These are phyloP conservation scores for Trachymyrmex cornetzi DNA, from an alignment of 1,140 invertebrate species.

Conservation along the genomic window DNA sequence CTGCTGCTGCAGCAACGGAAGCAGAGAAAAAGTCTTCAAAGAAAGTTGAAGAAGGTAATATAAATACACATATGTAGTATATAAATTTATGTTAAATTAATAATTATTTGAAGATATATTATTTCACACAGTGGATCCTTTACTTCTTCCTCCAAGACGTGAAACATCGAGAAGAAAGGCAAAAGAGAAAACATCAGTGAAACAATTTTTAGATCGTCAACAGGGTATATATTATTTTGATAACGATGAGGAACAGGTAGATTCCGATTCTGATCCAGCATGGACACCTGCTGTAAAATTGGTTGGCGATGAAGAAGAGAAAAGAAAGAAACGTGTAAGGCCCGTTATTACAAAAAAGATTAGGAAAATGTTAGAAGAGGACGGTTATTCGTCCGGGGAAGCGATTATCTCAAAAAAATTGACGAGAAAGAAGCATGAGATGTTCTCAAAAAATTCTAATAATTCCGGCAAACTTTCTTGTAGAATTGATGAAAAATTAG, in stretches of 20 bases:
- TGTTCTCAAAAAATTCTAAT: slow-evolving; percentile 68
- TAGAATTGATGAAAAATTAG: slow-evolving; percentile 83
- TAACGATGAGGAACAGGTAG: slow-evolving; percentile 86
- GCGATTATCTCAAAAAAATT: slow-evolving; percentile 74
- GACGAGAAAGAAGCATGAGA: slow-evolving; percentile 79
- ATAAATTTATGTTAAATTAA: neutral
- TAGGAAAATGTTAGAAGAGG: slow-evolving; percentile 79
- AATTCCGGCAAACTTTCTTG: slow-evolving; percentile 73
- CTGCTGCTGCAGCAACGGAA: slow-evolving; percentile 77
- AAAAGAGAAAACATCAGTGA: slow-evolving; percentile 88
- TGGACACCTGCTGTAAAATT: slow-evolving; percentile 90
- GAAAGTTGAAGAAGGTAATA: slow-evolving; percentile 79
- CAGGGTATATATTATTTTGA: slow-evolving; percentile 84
- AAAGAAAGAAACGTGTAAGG: slow-evolving; percentile 82
- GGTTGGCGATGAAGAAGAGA: slow-evolving; percentile 82
- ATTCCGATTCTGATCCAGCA: slow-evolving; percentile 91
- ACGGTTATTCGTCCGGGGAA: slow-evolving; percentile 77
- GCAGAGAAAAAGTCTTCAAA: slow-evolving; percentile 69
- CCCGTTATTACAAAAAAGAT: slow-evolving; percentile 82
- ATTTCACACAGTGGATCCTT: slow-evolving; percentile 82
- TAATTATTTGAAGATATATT: slow-evolving; percentile 6
- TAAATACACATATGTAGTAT: neutral
- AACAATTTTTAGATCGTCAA: slow-evolving; percentile 83
- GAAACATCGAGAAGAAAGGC: slow-evolving; percentile 90
- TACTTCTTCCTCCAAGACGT: slow-evolving; percentile 87